A percentile compares a stretch with the other conserved stretches of the same genome.
These are phyloP conservation scores for Gonocerus acuteangulatus DNA, from an alignment of 2,888 invertebrate genomes.

Conservation along the genomic window DNA sequence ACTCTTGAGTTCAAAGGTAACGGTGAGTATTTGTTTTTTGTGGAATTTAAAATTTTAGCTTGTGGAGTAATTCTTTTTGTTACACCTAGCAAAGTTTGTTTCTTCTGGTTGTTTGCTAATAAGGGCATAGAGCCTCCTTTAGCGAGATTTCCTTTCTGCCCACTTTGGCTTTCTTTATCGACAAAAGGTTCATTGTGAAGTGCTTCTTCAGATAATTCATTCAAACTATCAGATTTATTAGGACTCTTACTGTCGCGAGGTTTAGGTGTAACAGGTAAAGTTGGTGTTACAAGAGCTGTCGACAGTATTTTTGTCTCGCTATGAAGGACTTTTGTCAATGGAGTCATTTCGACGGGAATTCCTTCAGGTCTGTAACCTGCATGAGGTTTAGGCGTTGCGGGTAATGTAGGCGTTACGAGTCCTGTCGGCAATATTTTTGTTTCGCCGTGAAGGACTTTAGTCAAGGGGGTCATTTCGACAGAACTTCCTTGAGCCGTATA, in stretches of 20 bases:
- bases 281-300: slow-evolving; percentile 28
- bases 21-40: too few species aligned
- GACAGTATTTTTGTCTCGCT: slow-evolving; percentile 23
- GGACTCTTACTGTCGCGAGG: neutral
- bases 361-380: slow-evolving; percentile 2
- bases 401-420: neutral
- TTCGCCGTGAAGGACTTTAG: slow-evolving; percentile 27
- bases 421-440: slow-evolving; percentile 15
- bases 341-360: slow-evolving; percentile 30
- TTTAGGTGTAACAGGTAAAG: slow-evolving; percentile 29
- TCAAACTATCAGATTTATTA: neutral
- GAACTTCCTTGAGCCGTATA: too few species aligned
- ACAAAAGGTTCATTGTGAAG: too few species aligned
- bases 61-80: too few species aligned
- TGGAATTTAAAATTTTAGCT: too few species aligned
- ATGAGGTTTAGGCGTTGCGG: slow-evolving; percentile 8
- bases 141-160: too few species aligned
- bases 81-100: too few species aligned
- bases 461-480: slow-evolving; percentile 32
- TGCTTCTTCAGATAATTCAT: too few species aligned
- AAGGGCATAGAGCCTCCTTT: too few species aligned
- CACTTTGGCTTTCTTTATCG: too few species aligned
- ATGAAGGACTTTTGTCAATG: slow-evolving; percentile 28
- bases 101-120: too few species aligned
- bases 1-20: too few species aligned